Evolutionary conservation across 2,888 invertebrate genomes (phyloP).

Genomic region (Mesorhabditis belari): DNA sequence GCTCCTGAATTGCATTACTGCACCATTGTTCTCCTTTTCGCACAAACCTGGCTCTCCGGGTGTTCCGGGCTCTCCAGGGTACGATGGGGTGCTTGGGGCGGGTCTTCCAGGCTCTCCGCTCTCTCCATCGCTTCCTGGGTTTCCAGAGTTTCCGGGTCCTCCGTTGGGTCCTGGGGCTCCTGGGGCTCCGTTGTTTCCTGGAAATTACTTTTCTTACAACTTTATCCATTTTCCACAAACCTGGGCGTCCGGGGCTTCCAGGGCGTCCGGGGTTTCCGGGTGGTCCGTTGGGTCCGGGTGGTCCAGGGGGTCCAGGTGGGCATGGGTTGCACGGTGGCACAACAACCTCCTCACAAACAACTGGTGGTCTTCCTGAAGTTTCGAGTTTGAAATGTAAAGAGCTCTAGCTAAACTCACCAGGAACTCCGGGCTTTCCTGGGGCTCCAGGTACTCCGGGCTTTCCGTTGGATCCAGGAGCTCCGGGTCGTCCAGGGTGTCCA

Average conservation of each 20-base stretch:
- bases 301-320: constrained; percentile 47
- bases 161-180: constrained; percentile 39
- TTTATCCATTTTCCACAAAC: constrained; percentile 25
- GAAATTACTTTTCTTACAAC: too few species aligned
- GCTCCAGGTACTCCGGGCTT: constrained; percentile 44
- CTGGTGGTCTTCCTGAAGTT: constrained; percentile 40
- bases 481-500: constrained; percentile 48
- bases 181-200: constrained; percentile 34
- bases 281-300: constrained; percentile 41
- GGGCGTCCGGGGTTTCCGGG: constrained; percentile 36
- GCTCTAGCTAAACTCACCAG: constrained; percentile 9
- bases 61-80: constrained; percentile 48
- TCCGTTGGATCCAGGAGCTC: constrained; percentile 37
- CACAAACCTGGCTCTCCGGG: constrained; percentile 38
- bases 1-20: constrained; percentile 21
- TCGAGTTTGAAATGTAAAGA: too few species aligned
- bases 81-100: constrained; percentile 38
- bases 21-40: background rate
- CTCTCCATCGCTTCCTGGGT: constrained; percentile 39
- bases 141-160: constrained; percentile 37
- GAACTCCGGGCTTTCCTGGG: constrained; percentile 39
- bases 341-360: constrained; percentile 52
- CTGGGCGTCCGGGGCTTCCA: constrained; percentile 48
- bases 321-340: constrained; percentile 52
- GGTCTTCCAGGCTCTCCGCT: constrained; percentile 44